Evolutionary conservation across 2,888 invertebrate species (phyloP).

Genomic region (Listrodromus nycthemerus): DNA sequence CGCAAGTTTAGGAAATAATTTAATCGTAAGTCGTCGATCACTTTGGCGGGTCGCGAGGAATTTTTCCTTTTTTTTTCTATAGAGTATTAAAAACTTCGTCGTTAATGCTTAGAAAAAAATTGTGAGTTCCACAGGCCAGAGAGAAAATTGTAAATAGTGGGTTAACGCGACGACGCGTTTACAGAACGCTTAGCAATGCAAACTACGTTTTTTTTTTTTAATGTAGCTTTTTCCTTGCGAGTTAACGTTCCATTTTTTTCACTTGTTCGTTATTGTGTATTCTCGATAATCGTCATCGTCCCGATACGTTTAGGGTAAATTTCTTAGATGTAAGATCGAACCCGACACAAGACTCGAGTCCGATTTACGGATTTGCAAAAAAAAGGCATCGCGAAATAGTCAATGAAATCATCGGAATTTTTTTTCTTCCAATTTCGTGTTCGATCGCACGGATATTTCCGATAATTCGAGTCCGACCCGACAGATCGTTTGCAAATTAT

Average conservation of each 20-base stretch:
- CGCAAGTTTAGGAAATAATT: background rate
- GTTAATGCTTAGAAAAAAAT: background rate
- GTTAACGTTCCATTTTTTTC: background rate
- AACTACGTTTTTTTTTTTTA: slow-evolving; percentile 31
- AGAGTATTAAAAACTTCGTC: background rate
- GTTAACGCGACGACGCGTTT: slow-evolving; percentile 47
- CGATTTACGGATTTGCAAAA: background rate
- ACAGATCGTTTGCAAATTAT: slow-evolving; percentile 37
- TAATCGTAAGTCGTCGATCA: background rate
- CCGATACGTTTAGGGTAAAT: background rate
- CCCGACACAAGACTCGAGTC: background rate
- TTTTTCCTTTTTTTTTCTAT: background rate
- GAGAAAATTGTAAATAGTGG: slow-evolving; percentile 45
- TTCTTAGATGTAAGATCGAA: background rate
- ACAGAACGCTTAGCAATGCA: slow-evolving; percentile 50
- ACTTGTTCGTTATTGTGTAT: slow-evolving; percentile 19
- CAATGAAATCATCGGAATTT: background rate
- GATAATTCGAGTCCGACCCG: background rate
- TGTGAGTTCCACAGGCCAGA: slow-evolving; percentile 29
- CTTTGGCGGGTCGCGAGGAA: slow-evolving; percentile 1
- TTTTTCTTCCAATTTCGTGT: slow-evolving; percentile 13
- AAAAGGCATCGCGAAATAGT: slow-evolving; percentile 1
- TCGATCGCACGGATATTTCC: slow-evolving; percentile 25
- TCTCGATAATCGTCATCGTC: slow-evolving; percentile 14
- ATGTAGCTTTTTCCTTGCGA: slow-evolving; percentile 22